Evolutionary conservation across 2,113 vertebrate species (phyloP), one percentile per base, ranked within the genome.

Genomic region (Malurus cyaneus): DNA sequence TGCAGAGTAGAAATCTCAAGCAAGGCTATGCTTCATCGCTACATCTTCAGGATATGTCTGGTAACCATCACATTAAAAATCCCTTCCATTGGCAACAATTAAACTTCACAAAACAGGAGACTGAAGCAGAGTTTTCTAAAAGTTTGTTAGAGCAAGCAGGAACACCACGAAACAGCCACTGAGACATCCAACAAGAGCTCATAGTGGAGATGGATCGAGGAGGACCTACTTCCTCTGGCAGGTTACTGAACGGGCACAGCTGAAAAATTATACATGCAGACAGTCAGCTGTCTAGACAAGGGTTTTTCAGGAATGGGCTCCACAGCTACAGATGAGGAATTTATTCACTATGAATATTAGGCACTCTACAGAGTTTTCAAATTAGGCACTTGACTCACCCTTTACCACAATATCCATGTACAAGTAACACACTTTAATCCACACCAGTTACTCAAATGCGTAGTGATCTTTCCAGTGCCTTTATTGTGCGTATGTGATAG

Each of bases 1-100:
- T 0, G 8, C 1, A 11, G 18, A 29, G 26, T 0, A 83, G 34
- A 59, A 80, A 70, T 41, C 42, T 32, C 52, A 41, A 49, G 49
- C 23, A 53, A 41, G 31, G 31, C 54, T 80, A 29, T 0, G 0
- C 65, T 61, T 61, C n/a, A 32, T 3, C 0, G 0, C 28, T 59
- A 18, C 26, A 15, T 69, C 83, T 92, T 50, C 54, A 79, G 76
- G 61, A 57, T 28, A 28, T 3, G 14, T 9, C 46, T 61, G 36
- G 19, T 50, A 52, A 59, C 13, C 21, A 41, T 73, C 34, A 29
- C 14, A 16, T 31, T 26, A 4, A 69, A 80, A 80, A 64, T 6
- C 9, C 54, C 26, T 36, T 52, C 44, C 9, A n/a, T 0, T n/a
- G 71, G 47, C 34, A 66, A 50, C 3, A 56, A 50, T 25, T 49